Evolutionary conservation across 2,113 vertebrate genomes (phyloP).

Genomic region (Pavo muticus): DNA sequence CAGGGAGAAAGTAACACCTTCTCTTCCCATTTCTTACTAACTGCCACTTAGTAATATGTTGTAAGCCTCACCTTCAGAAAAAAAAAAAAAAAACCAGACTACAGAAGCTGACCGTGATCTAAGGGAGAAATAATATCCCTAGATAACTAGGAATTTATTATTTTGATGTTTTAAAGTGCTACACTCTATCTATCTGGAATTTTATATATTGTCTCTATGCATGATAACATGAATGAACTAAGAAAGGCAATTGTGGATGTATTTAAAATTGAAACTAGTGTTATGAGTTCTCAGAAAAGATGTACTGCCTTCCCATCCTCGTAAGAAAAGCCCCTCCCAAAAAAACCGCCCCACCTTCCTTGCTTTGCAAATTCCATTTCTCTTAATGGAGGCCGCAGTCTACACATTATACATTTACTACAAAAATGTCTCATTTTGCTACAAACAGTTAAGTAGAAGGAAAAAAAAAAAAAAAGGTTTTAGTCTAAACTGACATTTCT

Average conservation of each 20-base stretch:
- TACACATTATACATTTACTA: not conserved
- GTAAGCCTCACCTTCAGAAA: not conserved
- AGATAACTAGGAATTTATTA: not conserved
- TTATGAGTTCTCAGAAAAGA: not conserved
- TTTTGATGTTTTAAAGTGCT: not conserved
- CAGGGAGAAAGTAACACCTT: not conserved
- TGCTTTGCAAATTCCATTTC: not conserved
- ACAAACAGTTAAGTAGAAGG: not conserved
- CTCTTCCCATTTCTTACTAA: not conserved
- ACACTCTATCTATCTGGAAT: not conserved
- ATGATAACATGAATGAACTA: not conserved
- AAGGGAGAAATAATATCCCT: not conserved
- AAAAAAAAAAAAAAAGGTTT: fast-evolving
- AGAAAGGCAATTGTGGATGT: fast-evolving
- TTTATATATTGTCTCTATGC: not conserved
- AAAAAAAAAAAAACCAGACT: not conserved
- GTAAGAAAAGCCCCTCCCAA: not conserved
- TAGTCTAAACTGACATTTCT: not conserved
- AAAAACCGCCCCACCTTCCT: not conserved
- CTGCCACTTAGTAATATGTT: not conserved
- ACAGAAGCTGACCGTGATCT: not conserved
- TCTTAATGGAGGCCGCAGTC: not conserved
- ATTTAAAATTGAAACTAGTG: not conserved
- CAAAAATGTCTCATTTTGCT: not conserved
- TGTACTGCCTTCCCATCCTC: not conserved